Percentiles rank a stretch among this genome's conserved stretches.
These are phyloP conservation scores for Tapirus indicus DNA, from an alignment of 2,797 vertebrate species.

Conservation along the genomic window DNA sequence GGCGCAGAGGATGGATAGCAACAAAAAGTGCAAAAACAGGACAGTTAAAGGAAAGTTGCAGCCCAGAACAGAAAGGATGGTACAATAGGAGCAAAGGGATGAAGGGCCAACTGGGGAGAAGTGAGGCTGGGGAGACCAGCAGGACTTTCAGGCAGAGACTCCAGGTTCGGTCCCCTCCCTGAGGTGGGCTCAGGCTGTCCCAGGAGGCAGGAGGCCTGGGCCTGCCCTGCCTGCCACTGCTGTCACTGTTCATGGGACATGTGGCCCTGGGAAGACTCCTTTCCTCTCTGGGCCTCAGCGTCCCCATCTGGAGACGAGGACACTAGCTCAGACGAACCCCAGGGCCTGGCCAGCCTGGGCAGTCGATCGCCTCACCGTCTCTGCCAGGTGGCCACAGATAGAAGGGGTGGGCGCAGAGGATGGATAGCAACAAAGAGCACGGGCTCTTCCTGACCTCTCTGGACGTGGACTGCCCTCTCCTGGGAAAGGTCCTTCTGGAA, in stretches of 20 bases:
- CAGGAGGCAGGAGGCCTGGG: neutral
- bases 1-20: neutral
- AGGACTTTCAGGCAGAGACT: neutral
- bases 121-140: neutral
- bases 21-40: neutral
- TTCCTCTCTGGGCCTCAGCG: neutral
- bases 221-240: neutral
- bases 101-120: neutral
- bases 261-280: neutral
- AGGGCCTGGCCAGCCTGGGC: neutral
- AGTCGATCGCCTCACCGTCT: neutral
- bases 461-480: neutral
- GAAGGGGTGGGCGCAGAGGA: too few species aligned
- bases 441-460: neutral
- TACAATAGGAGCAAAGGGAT: neutral
- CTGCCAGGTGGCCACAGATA: neutral
- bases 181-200: neutral
- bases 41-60: neutral
- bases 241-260: neutral
- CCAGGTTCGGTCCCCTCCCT: neutral
- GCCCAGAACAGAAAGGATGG: neutral
- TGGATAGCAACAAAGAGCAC: too few species aligned
- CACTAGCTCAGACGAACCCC: neutral
- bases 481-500: neutral
- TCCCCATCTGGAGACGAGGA: neutral